These are phyloP conservation scores for Melanotaenia maccullochi DNA, from an alignment of 2,797 vertebrate genomes.

Conservation along the genomic window DNA sequence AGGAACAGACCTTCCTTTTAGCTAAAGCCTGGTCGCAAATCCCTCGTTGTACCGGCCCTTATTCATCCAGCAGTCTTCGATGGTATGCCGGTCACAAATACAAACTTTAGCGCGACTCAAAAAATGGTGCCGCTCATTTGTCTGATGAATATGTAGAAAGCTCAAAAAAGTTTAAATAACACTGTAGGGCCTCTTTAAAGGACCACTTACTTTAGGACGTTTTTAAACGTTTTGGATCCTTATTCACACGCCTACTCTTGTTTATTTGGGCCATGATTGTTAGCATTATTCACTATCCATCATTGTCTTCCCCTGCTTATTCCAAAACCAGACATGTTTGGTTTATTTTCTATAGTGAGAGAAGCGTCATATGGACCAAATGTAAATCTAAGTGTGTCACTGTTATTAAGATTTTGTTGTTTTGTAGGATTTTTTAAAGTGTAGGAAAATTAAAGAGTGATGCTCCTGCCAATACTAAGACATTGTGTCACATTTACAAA, in stretches of 20 bases:
- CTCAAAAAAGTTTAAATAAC: no score
- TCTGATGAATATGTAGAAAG: no score
- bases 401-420: not conserved
- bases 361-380: not conserved
- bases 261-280: not conserved
- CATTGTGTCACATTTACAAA: not conserved
- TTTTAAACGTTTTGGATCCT: not conserved
- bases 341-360: conserved; percentile 8
- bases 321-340: conserved; percentile 24
- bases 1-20: no score
- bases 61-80: no score
- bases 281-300: not conserved
- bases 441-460: not conserved
- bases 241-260: conserved; percentile 22
- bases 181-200: not conserved
- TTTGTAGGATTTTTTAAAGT: not conserved
- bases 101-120: no score
- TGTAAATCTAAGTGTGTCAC: not conserved
- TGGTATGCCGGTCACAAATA: no score
- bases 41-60: no score
- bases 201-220: conserved; percentile 8
- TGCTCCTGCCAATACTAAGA: not conserved
- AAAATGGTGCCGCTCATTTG: no score
- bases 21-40: no score
- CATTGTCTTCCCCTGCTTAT: not conserved